Base-by-base conservation (phyloP, 1,140 invertebrate genomes). In the Drosophila varians region DNA sequence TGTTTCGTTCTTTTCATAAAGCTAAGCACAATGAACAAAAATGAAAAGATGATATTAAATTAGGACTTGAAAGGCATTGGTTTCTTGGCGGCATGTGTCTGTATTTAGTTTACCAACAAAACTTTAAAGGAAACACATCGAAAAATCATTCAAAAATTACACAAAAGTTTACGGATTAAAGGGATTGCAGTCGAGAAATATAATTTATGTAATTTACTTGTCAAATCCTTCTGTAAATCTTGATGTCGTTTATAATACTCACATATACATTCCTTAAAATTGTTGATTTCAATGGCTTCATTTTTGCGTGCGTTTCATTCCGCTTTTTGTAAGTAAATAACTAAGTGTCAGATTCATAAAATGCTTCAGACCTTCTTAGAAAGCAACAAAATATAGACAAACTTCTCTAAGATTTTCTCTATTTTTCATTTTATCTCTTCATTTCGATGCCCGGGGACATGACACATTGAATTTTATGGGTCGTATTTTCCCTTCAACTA, bases 61-160 rank as follows among this genome's bases (percentile, higher is more conserved):
- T 48, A 61, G 72, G 70, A 83, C 53, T 75, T 54, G 91, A 92
- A 92, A 92, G 92, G 92, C 92, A 92, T 92, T 92, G 92, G 92
- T 92, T 92, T 92, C 91, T 92, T 92, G 91, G 91, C 86, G 88
- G 90, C 88, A 91, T 91, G 89, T 91, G 87, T 84, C 74, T 84
- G 76, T 66, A 64, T 76, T 89, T 70, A 74, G 51, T 62, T 48
- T 47, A 53, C 18, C 19, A 61, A 53, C 12, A 53, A 57, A 58
- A 53, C 21, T 18, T 49, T 51, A 34, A 73, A 64, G 54, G 43
- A 58, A 66, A 52, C 51, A 57, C 52, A 51, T 47, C 43, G 12
- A 31, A 56, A 64, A 64, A 38, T 61, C 42, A 47, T 60, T 58
- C 55, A 64, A 65, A 51, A 48, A 65, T 57, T 66, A 43, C 25